Evolutionary conservation across 2,113 vertebrate genomes (phyloP).

Genomic region (Phocoena phocoena): DNA sequence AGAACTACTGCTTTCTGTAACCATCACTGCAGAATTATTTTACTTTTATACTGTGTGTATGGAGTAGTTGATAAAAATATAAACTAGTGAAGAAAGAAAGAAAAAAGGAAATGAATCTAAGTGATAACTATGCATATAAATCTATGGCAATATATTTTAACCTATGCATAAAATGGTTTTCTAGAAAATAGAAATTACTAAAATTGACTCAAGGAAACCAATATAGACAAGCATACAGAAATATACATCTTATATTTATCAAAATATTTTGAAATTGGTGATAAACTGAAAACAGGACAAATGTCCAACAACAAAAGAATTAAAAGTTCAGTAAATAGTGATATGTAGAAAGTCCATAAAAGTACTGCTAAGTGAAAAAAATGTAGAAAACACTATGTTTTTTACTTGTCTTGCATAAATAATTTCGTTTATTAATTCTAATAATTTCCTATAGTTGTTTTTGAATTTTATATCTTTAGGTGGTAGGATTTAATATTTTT

Average conservation of each 20-base stretch:
- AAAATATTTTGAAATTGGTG: not conserved
- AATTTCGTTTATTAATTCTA: not conserved
- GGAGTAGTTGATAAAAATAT: not conserved
- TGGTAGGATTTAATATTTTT: not conserved
- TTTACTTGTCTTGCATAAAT: not conserved
- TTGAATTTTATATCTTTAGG: not conserved
- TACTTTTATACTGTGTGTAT: not conserved
- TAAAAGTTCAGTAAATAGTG: not conserved
- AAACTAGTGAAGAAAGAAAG: not conserved
- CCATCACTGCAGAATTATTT: not conserved
- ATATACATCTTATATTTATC: not conserved
- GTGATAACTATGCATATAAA: not conserved
- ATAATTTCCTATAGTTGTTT: not conserved
- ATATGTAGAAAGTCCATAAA: not conserved
- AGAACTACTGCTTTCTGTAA: too few relatives aligned
- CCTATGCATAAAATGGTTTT: not conserved
- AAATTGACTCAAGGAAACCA: not conserved
- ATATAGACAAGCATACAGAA: not conserved
- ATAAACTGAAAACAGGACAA: not conserved
- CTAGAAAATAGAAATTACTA: not conserved
- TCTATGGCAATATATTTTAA: not conserved
- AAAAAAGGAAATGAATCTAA: not conserved
- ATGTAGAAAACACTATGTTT: not conserved
- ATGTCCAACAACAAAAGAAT: not conserved
- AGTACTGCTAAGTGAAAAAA: not conserved